Percentiles rank a stretch among this genome's conserved stretches.
Evolutionary conservation across 2,888 invertebrate species (phyloP).

Genomic region (Exephanes ischioxanthus): DNA sequence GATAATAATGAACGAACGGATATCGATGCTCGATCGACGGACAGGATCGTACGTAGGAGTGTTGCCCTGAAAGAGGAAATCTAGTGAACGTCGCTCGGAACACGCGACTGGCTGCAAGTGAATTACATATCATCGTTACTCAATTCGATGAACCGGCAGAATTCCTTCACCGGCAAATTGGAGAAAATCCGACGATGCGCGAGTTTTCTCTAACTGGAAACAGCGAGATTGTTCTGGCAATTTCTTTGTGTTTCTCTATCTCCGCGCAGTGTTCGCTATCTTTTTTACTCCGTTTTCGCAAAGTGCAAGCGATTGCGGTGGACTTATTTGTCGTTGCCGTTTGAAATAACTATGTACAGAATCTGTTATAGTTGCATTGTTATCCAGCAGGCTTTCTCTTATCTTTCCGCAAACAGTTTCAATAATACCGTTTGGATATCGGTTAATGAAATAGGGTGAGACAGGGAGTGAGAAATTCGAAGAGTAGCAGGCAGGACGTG

Average conservation of each 20-base stretch:
- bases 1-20: constrained; percentile 49
- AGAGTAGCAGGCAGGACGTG: constrained; percentile 23
- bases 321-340: constrained; percentile 7
- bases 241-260: constrained; percentile 23
- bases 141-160: constrained; percentile 43
- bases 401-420: constrained; percentile 78
- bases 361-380: constrained; percentile 30
- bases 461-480: constrained; percentile 20
- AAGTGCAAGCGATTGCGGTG: constrained; percentile 2
- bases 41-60: constrained; percentile 56
- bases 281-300: not conserved
- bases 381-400: constrained; percentile 51
- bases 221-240: constrained; percentile 21
- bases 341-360: constrained; percentile 26
- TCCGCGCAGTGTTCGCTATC: constrained; percentile 12
- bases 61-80: constrained; percentile 41
- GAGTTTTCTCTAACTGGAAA: constrained; percentile 64
- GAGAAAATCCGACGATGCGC: constrained; percentile 74
- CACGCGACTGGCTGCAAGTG: not conserved
- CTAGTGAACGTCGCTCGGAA: constrained; percentile 37
- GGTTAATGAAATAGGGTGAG: constrained; percentile 58
- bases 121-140: constrained; percentile 46
- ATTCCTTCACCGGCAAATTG: constrained; percentile 70
- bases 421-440: constrained; percentile 83
- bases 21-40: constrained; percentile 59